Base-by-base conservation (phyloP, 2,888 invertebrate genomes). In the Ectobius pallidus region DNA sequence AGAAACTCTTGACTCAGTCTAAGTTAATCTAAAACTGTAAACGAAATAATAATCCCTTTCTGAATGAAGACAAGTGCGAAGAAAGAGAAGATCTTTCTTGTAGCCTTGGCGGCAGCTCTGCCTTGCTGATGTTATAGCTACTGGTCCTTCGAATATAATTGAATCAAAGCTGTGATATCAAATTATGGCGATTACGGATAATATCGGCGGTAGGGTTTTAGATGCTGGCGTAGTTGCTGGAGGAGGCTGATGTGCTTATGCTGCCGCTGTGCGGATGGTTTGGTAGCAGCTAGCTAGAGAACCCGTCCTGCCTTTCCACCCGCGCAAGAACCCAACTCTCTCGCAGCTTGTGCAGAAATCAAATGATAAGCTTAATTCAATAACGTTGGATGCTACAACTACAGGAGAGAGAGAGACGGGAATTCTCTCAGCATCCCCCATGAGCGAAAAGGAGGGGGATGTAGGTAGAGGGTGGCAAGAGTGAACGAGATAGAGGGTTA, bases 311-410 rank as follows among this genome's bases (percentile, higher is more conserved):
- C 32, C 62, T 30, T 30, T 30, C 58, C 20, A 62, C 11, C 16
- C 22, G 63, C 63, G 63, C 63, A 63, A 63, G 63, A 63, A 63
- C 14, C 68, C 74, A 63, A 75, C 77, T 77, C 76, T 76, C 84
- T 83, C 83, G 82, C 82, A 82, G 83, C 82, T 81, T 79, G 81
- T 79, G 82, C 81, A 84, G 85, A 86, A 87, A 87, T 87, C 86
- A 86, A 87, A 91, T 91, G 90, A 90, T 91, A 89, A 89, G 89
- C 89, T 88, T 90, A 90, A 91, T 90, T 90, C 90, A 90, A 91
- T 90, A 90, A 90, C 88, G 87, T n/a, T n/a, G 42, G 42, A 52
- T n/a, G 84, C 85, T 39, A 49, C 52, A 34, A 63, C 67, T 49
- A 32, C 39, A 30, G 34, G 11, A 55, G 44, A 30, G 70, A 76